phyloP scores from a whole-genome alignment of 2,113 vertebrate species.

The Grallaria varia region DNA sequence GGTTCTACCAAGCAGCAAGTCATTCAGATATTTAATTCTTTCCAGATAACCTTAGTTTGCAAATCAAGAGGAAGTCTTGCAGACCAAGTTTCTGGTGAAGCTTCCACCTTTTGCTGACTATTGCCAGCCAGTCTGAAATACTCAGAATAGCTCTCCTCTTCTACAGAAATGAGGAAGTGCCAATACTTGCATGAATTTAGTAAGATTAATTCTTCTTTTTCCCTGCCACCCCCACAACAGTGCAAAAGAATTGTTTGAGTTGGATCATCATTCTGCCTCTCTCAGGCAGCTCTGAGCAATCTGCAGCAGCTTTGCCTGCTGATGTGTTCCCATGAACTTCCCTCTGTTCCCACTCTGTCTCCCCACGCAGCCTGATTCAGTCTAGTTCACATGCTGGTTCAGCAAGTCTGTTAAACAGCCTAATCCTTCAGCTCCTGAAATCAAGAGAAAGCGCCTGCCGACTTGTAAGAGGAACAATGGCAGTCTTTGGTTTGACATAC shows the following conservation, averaged over 20 bases:
- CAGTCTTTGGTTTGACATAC: neutral
- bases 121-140: neutral
- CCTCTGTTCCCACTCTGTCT: neutral
- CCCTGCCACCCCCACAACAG: rapidly evolving
- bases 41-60: neutral
- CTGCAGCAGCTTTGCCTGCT: neutral
- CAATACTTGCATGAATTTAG: neutral
- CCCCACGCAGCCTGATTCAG: neutral
- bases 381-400: neutral
- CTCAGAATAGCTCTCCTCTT: neutral
- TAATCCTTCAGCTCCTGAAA: neutral
- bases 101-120: constrained; percentile 16
- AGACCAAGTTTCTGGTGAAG: constrained; percentile 30
- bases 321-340: neutral
- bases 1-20: neutral
- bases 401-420: neutral
- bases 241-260: neutral
- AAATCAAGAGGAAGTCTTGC: constrained; percentile 47
- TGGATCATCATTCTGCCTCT: neutral
- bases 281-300: neutral
- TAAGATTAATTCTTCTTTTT: neutral
- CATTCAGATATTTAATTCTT: neutral
- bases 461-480: neutral
- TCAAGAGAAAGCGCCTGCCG: neutral
- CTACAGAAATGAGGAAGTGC: constrained; percentile 44